phyloP scores from a whole-genome alignment of 2,888 invertebrate species.

The Hemistola chrysoprasaria region DNA sequence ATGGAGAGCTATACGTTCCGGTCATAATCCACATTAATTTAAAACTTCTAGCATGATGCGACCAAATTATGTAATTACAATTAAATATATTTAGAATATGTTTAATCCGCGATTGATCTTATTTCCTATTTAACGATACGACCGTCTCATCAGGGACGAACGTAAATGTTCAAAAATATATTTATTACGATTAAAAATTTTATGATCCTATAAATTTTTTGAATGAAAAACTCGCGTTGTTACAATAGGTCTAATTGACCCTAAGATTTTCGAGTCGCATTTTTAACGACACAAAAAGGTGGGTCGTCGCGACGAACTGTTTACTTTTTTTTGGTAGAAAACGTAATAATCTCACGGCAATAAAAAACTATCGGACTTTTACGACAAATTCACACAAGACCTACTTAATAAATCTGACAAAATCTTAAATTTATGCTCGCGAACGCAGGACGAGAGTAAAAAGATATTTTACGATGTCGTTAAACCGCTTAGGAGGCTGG shows the following conservation, averaged over 20 bases:
- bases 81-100: conserved; percentile 26
- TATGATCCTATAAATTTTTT: conserved; percentile 26
- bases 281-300: conserved; percentile 55
- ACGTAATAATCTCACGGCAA: conserved; percentile 62
- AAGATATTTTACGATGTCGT: conserved; percentile 56
- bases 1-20: no score
- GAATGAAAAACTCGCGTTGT: conserved; percentile 28
- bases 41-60: conserved; percentile 18
- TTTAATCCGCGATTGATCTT: conserved; percentile 27
- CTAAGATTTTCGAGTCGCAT: conserved; percentile 21
- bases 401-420: conserved; percentile 77
- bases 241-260: conserved; percentile 34
- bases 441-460: conserved; percentile 51
- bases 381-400: conserved; percentile 77
- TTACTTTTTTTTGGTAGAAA: conserved; percentile 54
- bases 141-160: conserved; percentile 26
- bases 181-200: conserved; percentile 35
- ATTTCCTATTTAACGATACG: conserved; percentile 30
- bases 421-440: conserved; percentile 69
- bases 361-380: conserved; percentile 75
- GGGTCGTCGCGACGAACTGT: conserved; percentile 49
- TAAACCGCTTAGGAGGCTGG: conserved; percentile 59
- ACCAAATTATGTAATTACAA: conserved; percentile 25
- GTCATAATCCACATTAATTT: no score
- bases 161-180: conserved; percentile 29